Evolutionary conservation across 2,888 invertebrate species (phyloP), one percentile per base, ranked within the genome.

Genomic region (Heliconius hortense): DNA sequence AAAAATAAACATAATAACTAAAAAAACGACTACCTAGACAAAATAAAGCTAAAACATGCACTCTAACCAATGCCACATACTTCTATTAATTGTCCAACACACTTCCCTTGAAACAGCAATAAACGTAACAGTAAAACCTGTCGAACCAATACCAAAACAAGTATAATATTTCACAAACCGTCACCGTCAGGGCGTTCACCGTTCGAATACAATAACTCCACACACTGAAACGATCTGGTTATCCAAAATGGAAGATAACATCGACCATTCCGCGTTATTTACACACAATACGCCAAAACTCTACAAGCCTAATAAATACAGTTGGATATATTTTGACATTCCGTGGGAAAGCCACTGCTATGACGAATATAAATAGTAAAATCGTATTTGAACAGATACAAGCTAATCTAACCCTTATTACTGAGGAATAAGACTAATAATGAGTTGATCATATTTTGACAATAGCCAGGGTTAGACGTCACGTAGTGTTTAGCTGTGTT

Each of bases 311-410:
- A 88, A 90, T 35, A 8, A 35, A 79, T 79, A 88, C 86, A 88
- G 84, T 85, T 83, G 75, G 84, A 86, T 83, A 83, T 81, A 87
- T 89, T 90, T 88, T 90, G 91, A 89, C 89, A 88, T 85, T 86
- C 83, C 90, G 90, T 91, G 90, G 89, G 91, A 91, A 91, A 82
- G 77, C 71, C 73, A 71, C 70, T 63, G 69, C 69, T 76, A 78
- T 75, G 72, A 64, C 66, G 64, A 77, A 69, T 77, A 78, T 77
- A 74, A 72, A 73, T 75, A 24, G 70, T 74, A 63, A 64, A 72
- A 72, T 71, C 59, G 72, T 76, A 70, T 53, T 13, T n/a, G 18
- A 48, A n/a, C 43, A 1, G 2, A 26, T 15, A 8, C 28, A 74
- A n/a, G 24, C 48, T 5, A 75, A 75, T 73, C n/a, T 13, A 21